Base-by-base conservation (phyloP, 1,140 invertebrate genomes). In the Orius insidiosus region DNA sequence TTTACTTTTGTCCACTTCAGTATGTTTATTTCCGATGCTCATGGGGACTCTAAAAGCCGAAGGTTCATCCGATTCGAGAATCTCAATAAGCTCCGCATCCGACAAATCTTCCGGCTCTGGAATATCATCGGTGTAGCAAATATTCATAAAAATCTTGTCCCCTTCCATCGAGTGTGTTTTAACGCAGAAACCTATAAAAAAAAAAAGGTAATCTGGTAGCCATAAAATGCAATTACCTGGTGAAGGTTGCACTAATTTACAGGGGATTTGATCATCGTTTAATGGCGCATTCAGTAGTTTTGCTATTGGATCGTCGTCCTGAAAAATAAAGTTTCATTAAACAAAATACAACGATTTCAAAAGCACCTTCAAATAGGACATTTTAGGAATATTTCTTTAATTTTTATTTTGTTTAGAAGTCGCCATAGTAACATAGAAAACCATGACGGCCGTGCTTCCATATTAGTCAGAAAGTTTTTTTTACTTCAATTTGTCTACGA, bases 1-100 rank as follows among this genome's bases (percentile, higher is more conserved):
- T 55, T 60, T 59, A 73, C 71, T 72, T 62, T 86, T 90, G 60
- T 90, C 87, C 15, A 66, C 61, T 57, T 88, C 85, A 9, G 67
- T 65, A 53, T 80, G 77, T 37, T 78, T 71, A 58, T 79, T 75
- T 1, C 85, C 86, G 52, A 93, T 79, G 58, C 85, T 88, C 79
- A 93, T 84, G 1, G 88, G 87, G 36, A 93, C 74, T 42, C 78
- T 65, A 59, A 77, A 92, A 35, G 68, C 69, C 4, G 72, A 71
- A 0, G 76, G 69, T 46, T 78, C 72, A 43, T 85, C 76, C 2
- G 78, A 76, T 47, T 76, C 71, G 11, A 87, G 56, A 38, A 85
- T 70, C 42, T 74, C 64, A 41, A 77, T 58, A 1, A 93, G 63
- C 57, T 86, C 71, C 51, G 75, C 68, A 60, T 87, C 82, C 3